A percentile compares a stretch with the other conserved stretches of the same genome.
Evolutionary conservation across 2,888 invertebrate species (phyloP).

Genomic region (Phaonia tiefii): DNA sequence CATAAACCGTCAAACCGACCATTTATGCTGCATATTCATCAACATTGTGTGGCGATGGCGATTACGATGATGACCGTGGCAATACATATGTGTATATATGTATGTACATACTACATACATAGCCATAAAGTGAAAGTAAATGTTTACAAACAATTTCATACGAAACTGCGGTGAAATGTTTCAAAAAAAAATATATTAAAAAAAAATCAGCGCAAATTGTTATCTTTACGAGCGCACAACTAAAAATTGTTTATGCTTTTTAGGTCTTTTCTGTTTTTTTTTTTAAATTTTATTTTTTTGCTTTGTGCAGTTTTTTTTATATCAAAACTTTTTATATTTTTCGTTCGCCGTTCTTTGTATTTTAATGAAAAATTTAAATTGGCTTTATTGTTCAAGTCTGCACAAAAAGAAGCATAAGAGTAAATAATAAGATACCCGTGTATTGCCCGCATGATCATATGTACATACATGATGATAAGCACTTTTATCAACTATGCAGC

Average conservation of each 20-base stretch:
- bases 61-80: no score
- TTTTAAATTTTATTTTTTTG: no score
- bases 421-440: background rate
- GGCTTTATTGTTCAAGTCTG: background rate
- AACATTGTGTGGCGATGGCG: conserved; percentile 19
- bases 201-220: conserved; percentile 1
- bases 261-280: no score
- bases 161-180: background rate
- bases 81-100: no score
- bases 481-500: background rate
- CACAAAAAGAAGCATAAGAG: background rate
- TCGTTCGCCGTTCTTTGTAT: background rate
- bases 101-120: no score
- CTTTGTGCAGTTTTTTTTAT: background rate
- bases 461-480: background rate
- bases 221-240: conserved; percentile 7
- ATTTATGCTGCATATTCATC: conserved; percentile 34
- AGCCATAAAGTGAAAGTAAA: conserved; percentile 33
- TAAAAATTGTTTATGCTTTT: conserved; percentile 22
- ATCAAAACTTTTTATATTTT: conserved; percentile 1
- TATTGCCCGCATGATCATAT: background rate
- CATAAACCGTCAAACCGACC: background rate
- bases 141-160: conserved; percentile 13
- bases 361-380: conserved; percentile 1
- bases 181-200: no score